Percentiles rank a stretch among this genome's conserved stretches.
phyloP scores from a whole-genome alignment of 2,113 vertebrate species.

The Strix uralensis region DNA sequence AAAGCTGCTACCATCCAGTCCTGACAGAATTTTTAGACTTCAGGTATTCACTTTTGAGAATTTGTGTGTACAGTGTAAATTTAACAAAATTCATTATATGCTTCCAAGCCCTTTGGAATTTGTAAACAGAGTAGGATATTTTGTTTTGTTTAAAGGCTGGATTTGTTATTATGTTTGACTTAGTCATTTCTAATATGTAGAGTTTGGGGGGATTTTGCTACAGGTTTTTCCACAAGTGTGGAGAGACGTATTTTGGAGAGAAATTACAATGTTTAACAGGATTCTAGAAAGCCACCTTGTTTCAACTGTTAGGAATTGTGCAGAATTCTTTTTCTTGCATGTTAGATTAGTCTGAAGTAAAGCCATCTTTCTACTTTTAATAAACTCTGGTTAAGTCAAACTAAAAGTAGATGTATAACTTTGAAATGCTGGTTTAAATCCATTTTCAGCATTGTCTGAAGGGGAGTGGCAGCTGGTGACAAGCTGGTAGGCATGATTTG shows the following conservation, averaged over 20 bases:
- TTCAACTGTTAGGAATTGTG: background rate
- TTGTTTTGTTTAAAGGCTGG: background rate
- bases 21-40: background rate
- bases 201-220: background rate
- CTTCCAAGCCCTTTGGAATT: background rate
- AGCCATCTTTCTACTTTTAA: background rate
- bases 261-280: background rate
- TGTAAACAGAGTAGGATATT: background rate
- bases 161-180: background rate
- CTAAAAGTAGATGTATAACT: background rate
- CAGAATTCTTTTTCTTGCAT: background rate
- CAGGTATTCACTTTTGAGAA: background rate
- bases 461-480: background rate
- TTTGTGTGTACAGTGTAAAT: background rate
- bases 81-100: background rate
- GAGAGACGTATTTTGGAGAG: background rate
- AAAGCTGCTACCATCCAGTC: background rate
- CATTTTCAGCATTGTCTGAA: background rate
- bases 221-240: background rate
- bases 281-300: background rate
- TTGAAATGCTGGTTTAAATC: background rate
- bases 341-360: background rate
- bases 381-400: background rate
- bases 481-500: background rate
- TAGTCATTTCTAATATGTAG: background rate